A percentile compares a stretch with the other conserved stretches of the same genome.
Evolutionary conservation across 2,113 vertebrate species (phyloP).

Genomic region (Ramphastos sulfuratus): DNA sequence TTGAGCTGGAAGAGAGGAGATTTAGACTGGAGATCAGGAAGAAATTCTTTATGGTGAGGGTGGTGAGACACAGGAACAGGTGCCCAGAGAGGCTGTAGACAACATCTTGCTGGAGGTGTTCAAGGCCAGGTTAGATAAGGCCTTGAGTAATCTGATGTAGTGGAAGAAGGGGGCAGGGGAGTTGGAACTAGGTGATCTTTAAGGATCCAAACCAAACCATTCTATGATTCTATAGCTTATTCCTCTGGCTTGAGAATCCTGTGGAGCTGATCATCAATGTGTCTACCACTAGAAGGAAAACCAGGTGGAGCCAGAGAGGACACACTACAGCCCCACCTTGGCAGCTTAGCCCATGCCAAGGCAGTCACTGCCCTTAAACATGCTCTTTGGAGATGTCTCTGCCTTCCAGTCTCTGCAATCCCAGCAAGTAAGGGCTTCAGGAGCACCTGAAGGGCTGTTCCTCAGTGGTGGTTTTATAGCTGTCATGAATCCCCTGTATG

Average conservation of each 20-base stretch:
- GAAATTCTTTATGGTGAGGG: too few relatives aligned
- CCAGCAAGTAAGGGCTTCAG: conserved; percentile 10
- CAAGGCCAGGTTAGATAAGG: too few relatives aligned
- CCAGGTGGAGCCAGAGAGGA: not conserved
- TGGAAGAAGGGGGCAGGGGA: too few relatives aligned
- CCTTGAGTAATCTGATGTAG: too few relatives aligned
- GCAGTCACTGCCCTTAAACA: not conserved
- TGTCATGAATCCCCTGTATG: conserved; percentile 40
- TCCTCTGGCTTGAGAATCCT: not conserved
- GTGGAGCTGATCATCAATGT: not conserved
- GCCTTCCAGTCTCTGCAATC: not conserved
- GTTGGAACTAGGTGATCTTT: too few relatives aligned
- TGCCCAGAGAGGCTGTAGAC: too few relatives aligned
- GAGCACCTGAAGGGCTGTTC: conserved; percentile 22
- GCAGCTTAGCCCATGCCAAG: not conserved
- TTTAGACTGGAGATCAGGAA: too few relatives aligned
- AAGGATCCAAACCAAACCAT: too few relatives aligned
- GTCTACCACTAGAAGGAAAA: not conserved
- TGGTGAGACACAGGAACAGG: too few relatives aligned
- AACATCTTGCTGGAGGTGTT: too few relatives aligned
- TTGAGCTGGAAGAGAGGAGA: too few relatives aligned
- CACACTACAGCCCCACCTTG: not conserved
- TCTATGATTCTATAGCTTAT: not conserved
- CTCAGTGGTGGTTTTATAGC: not conserved
- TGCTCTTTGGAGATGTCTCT: not conserved